Conservation (phyloP, 2,797 vertebrate species). For the Carcharodon carcharias region DNA sequence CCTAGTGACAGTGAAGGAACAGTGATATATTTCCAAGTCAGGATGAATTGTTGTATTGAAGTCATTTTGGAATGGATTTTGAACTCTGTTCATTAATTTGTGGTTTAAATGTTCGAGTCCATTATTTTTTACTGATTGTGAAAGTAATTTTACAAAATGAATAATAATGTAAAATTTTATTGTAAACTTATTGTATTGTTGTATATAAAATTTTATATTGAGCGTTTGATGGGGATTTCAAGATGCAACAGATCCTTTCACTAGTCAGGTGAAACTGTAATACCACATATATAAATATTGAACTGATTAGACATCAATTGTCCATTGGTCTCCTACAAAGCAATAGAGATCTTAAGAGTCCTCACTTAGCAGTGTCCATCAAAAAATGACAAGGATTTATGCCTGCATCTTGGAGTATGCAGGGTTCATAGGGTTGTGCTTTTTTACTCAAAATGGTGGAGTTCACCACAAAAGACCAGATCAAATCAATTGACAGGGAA, state of each 20-base stretch:
- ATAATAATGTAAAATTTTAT: neutral
- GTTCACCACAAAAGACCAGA: neutral
- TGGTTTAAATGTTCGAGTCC: neutral
- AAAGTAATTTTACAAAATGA: neutral
- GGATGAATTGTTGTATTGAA: neutral
- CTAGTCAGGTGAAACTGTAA: neutral
- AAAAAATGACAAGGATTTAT: neutral
- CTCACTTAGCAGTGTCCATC: neutral
- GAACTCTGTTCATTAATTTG: neutral
- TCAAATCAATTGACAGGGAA: neutral
- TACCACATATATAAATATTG: neutral
- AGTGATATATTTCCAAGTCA: neutral
- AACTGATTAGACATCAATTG: neutral
- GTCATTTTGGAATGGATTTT: neutral
- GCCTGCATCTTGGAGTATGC: neutral
- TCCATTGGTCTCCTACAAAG: neutral
- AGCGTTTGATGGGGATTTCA: no score
- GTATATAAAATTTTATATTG: neutral
- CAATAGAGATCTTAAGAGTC: neutral
- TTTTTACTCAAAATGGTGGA: neutral
- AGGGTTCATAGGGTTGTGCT: neutral
- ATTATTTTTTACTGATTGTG: neutral
- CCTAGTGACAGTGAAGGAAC: neutral
- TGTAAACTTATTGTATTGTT: neutral
- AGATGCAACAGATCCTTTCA: neutral